phyloP scores from a whole-genome alignment of 2,888 invertebrate genomes.

The Anarsia innoxiella region DNA sequence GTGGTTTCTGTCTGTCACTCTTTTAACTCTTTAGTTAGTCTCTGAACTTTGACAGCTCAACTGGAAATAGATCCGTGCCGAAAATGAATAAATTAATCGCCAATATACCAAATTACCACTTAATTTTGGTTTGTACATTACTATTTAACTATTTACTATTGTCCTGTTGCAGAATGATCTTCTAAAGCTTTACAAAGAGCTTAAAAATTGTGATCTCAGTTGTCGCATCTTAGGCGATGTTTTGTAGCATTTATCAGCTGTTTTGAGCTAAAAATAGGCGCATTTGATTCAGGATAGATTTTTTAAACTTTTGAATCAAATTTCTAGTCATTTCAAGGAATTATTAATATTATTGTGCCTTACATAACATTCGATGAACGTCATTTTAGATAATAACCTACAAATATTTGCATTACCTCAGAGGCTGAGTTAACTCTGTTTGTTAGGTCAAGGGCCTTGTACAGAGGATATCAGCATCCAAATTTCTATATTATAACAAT shows the following conservation, averaged over 20 bases:
- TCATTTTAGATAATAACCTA: slow-evolving; percentile 60
- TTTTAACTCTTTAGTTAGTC: slow-evolving; percentile 24
- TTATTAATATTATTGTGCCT: slow-evolving; percentile 49
- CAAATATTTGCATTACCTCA: slow-evolving; percentile 18
- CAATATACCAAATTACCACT: slow-evolving; percentile 54
- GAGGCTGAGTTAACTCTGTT: slow-evolving; percentile 8
- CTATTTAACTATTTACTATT: not conserved
- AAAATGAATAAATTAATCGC: slow-evolving; percentile 70
- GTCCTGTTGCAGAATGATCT: too few species aligned
- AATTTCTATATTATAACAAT: too few species aligned
- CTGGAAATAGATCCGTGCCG: slow-evolving; percentile 55
- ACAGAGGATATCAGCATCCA: too few species aligned
- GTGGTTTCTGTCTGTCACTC: not conserved
- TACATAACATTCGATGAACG: slow-evolving; percentile 62
- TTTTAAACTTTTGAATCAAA: not conserved
- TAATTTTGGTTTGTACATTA: slow-evolving; percentile 52
- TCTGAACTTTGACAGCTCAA: slow-evolving; percentile 61
- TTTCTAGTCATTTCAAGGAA: not conserved
- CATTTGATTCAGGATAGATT: not conserved
- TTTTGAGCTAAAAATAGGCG: slow-evolving; percentile 15
- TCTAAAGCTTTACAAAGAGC: too few species aligned
- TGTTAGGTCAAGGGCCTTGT: slow-evolving; percentile 8
- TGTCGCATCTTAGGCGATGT: slow-evolving; percentile 18
- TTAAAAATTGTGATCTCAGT: too few species aligned
- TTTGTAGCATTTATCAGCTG: slow-evolving; percentile 22